phyloP scores from a whole-genome alignment of 2,888 invertebrate species.

The Diachrysia chrysitis region DNA sequence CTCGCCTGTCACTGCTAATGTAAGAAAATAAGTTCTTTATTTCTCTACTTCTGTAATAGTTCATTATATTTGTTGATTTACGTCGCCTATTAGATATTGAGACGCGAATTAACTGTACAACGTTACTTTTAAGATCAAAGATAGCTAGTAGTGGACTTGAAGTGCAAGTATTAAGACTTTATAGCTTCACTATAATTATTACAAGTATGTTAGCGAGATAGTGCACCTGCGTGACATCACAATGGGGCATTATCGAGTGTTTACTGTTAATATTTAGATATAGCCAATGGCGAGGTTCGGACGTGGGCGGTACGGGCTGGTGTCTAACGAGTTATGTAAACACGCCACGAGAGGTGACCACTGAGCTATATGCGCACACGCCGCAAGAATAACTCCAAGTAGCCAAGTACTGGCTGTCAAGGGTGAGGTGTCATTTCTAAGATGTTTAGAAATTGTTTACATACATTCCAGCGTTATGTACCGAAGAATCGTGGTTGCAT shows the following conservation, averaged over 20 bases:
- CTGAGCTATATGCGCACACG: conserved; percentile 73
- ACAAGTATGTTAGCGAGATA: conserved; percentile 52
- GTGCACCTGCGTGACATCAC: conserved; percentile 76
- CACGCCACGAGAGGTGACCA: conserved; percentile 73
- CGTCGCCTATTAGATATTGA: not conserved
- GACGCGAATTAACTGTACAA: not conserved
- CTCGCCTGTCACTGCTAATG: conserved; percentile 33
- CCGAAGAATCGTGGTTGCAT: conserved; percentile 38
- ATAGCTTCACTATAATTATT: conserved; percentile 50
- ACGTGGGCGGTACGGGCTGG: conserved; percentile 79
- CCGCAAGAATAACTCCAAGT: conserved; percentile 73
- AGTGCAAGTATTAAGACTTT: conserved; percentile 34
- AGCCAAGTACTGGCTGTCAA: conserved; percentile 70
- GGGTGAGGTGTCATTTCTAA: conserved; percentile 72
- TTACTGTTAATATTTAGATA: conserved; percentile 77
- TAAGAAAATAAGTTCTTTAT: not conserved
- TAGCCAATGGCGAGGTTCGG: conserved; percentile 67
- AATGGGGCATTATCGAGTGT: conserved; percentile 78
- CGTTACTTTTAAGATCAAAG: conserved; percentile 13
- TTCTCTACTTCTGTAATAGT: not conserved
- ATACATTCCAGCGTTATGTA: conserved; percentile 52
- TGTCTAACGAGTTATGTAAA: conserved; percentile 86
- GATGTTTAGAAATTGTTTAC: conserved; percentile 64
- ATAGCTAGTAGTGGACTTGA: not conserved
- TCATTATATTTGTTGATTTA: not conserved